These are phyloP conservation scores for Pollicipes pollicipes DNA, from an alignment of 1,140 invertebrate genomes.

Conservation along the genomic window DNA sequence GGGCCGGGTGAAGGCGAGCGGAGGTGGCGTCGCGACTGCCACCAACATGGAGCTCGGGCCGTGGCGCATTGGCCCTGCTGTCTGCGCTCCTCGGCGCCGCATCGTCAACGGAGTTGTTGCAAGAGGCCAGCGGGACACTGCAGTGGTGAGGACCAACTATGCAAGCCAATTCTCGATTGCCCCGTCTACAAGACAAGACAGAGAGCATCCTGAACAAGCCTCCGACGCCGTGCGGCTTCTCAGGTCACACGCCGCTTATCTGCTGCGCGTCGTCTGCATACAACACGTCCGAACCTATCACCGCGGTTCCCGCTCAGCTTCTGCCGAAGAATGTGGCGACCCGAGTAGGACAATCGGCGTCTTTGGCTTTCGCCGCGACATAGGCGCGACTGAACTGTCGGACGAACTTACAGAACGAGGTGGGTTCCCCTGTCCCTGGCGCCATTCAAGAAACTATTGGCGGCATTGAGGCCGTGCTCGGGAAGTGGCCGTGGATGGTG, in stretches of 20 bases:
- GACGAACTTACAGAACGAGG: no score
- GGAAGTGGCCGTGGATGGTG: slow-evolving; percentile 13
- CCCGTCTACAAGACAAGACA: background rate
- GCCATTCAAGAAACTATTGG: slow-evolving; percentile 4
- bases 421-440: no score
- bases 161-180: background rate
- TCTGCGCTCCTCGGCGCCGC: no score
- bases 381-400: no score
- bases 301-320: background rate
- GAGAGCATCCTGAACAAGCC: background rate
- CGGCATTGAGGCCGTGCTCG: slow-evolving; percentile 8
- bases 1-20: no score
- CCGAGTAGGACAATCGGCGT: background rate
- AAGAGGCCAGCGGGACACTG: no score
- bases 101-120: no score
- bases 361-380: background rate
- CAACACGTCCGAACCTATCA: no score
- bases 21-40: no score
- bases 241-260: background rate
- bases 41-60: no score
- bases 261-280: background rate
- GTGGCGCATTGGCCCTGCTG: no score
- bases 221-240: background rate
- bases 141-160: no score
- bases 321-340: background rate